Conservation (phyloP, 2,113 vertebrate species). For the Siniperca chuatsi region DNA sequence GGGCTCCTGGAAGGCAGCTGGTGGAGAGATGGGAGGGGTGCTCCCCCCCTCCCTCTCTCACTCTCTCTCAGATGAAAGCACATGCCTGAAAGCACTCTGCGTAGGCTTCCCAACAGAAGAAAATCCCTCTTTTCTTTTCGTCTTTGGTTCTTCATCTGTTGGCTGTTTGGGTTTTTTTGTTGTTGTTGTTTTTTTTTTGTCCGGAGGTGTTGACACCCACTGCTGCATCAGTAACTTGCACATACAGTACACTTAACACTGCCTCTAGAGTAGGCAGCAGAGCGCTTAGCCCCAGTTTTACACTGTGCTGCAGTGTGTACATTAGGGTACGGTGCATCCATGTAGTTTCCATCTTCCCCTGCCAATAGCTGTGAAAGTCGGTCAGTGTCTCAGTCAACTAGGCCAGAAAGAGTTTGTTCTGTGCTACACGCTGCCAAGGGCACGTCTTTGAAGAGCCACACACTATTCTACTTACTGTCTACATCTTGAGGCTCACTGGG, state of each 20-base stretch:
- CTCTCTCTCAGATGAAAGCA: slow-evolving; percentile 13
- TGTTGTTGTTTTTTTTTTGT: not conserved
- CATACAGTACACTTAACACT: not conserved
- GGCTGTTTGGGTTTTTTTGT: no score
- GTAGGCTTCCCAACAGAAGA: slow-evolving; percentile 23
- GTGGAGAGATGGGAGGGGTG: not conserved
- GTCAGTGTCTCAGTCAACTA: slow-evolving; percentile 63
- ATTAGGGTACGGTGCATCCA: not conserved
- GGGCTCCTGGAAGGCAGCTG: slow-evolving; percentile 29
- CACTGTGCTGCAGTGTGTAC: not conserved
- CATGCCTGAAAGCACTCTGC: not conserved
- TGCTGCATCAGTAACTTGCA: slow-evolving; percentile 16
- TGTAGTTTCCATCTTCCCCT: slow-evolving; percentile 33
- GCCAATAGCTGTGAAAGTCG: slow-evolving; percentile 60
- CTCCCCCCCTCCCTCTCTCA: not conserved
- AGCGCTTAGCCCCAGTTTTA: slow-evolving; percentile 12
- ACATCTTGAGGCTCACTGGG: slow-evolving; percentile 28
- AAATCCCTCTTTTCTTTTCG: slow-evolving; percentile 5
- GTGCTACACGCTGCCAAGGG: slow-evolving; percentile 34
- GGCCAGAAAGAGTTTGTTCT: slow-evolving; percentile 40
- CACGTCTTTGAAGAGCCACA: slow-evolving; percentile 40
- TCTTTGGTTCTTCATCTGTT: slow-evolving; percentile 10
- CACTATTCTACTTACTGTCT: slow-evolving; percentile 26
- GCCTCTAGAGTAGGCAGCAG: slow-evolving; percentile 19
- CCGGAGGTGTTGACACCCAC: slow-evolving; percentile 35